These are phyloP conservation scores for Eilema griseolum DNA, from an alignment of 2,888 invertebrate genomes.

Conservation along the genomic window DNA sequence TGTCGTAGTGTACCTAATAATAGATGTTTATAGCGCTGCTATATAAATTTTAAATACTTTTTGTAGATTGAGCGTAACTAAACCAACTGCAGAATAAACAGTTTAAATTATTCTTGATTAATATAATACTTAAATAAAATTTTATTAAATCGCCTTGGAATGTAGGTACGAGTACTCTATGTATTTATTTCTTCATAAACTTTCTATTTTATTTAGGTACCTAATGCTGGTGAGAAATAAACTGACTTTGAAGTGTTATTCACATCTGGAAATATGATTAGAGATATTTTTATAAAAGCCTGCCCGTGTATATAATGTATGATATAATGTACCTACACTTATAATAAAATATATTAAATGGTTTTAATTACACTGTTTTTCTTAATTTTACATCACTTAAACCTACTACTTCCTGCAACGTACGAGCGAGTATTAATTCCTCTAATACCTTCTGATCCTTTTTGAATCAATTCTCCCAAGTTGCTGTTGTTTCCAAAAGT, in stretches of 20 bases:
- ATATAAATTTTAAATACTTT: conserved; percentile 30
- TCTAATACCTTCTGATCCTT: too few relatives aligned
- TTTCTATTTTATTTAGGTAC: conserved; percentile 35
- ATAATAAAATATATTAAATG: conserved; percentile 79
- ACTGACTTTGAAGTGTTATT: conserved; percentile 69
- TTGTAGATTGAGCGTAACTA: conserved; percentile 20
- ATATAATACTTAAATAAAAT: conserved; percentile 13
- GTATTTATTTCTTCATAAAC: conserved; percentile 29
- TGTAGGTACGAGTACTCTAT: too few relatives aligned
- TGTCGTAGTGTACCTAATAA: conserved; percentile 41
- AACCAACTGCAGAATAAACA: conserved; percentile 11
- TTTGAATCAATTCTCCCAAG: too few relatives aligned
- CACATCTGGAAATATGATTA: conserved; percentile 48
- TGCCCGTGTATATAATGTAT: conserved; percentile 82
- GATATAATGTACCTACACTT: conserved; percentile 74
- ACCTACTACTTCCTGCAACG: background rate
- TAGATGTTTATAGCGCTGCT: conserved; percentile 31
- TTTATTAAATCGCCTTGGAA: conserved; percentile 19
- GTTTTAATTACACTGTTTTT: conserved; percentile 54
- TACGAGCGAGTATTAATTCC: too few relatives aligned
- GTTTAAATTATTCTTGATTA: conserved; percentile 23
- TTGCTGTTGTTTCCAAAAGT: too few relatives aligned
- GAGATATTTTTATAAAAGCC: conserved; percentile 54
- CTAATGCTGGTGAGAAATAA: conserved; percentile 42
- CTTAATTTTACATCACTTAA: background rate